Conservation (phyloP, 37 sponge, comb jelly and placozoan genomes). For the Geodia barretti region DNA sequence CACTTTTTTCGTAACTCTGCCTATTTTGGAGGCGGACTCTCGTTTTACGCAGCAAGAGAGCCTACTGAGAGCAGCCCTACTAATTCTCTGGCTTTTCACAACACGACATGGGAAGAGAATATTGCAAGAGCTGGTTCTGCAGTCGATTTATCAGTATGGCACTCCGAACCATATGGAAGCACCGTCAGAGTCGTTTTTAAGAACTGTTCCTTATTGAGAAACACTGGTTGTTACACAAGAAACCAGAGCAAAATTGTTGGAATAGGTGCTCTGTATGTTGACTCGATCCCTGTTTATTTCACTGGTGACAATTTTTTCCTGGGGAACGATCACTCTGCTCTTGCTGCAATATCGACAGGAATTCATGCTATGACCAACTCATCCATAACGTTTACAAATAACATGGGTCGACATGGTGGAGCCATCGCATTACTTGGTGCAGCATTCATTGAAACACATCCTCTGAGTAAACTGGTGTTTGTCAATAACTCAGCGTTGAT, state of each 20-base stretch:
- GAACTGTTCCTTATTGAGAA: slow-evolving; percentile 43
- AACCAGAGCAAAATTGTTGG: slow-evolving; percentile 11
- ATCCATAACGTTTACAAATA: slow-evolving; percentile 16
- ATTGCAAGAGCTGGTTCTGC: slow-evolving; percentile 61
- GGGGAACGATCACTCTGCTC: slow-evolving; percentile 42
- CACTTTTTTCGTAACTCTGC: slow-evolving; percentile 35
- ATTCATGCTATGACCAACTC: slow-evolving; percentile 4
- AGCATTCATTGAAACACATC: slow-evolving; percentile 28
- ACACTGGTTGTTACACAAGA: slow-evolving; percentile 26
- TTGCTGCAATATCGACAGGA: slow-evolving; percentile 27
- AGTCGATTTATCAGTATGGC: slow-evolving; percentile 40
- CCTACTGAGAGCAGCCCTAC: neutral
- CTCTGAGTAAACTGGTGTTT: slow-evolving; percentile 7
- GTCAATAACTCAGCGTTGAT: slow-evolving; percentile 46
- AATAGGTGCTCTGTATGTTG: slow-evolving; percentile 55
- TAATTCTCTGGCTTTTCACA: slow-evolving; percentile 30
- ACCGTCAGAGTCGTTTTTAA: slow-evolving; percentile 19
- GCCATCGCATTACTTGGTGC: slow-evolving; percentile 61
- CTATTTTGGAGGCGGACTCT: slow-evolving; percentile 67
- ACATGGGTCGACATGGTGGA: slow-evolving; percentile 59
- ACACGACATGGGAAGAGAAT: slow-evolving; percentile 31
- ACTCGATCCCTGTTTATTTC: slow-evolving; percentile 42
- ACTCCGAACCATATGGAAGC: slow-evolving; percentile 32
- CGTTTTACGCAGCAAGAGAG: slow-evolving; percentile 40
- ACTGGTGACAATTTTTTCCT: slow-evolving; percentile 2